Evolutionary conservation across 1,140 invertebrate genomes (phyloP), one percentile per base, ranked within the genome.

Genomic region (Apolygus lucorum): DNA sequence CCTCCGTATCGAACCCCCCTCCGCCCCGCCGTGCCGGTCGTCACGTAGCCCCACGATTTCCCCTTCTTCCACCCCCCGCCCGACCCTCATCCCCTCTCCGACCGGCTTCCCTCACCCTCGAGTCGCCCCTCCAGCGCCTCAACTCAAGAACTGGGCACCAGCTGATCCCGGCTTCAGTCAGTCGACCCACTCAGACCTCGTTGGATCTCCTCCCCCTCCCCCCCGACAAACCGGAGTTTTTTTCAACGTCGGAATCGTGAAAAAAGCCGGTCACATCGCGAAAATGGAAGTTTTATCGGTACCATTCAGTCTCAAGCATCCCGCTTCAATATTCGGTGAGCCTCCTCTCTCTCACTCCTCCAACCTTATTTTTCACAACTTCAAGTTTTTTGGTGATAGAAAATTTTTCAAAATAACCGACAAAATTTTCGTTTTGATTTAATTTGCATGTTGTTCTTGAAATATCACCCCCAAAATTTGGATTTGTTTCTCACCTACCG

Each of bases 121-220:
- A 28, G 28, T 63, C 42, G 25, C 68, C n/a, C 28, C 28, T n/a
- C 63, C 70, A 25, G 54, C 22, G 54, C 8, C 8, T 8, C 8
- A 59, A 59, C 54, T 59, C 54, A 59, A 67, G 70, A 65, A 68
- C 2, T 54, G 28, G 70, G 27, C 25, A 14, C 24, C 21, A 52
- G 25, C 52, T 24, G 21, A 27, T 49, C 63, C 63, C 54, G 66
- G 70, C 25, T 69, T 52, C 54, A 68, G 59, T 63, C 67, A 67
- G 59, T 27, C 59, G 13, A 52, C 25, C 59, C n/a, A 27, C 54
- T 26, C 26, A 27, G 54, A 34, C 68, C 4, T 8, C 34, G 34
- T 42, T 8, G 34, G 34, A 17, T n/a, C 34, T 42, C 34, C 34
- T n/a, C n/a, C n/a, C n/a, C n/a, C n/a, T n/a, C n/a, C 8, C 34